These are phyloP conservation scores for Tachycineta bicolor DNA, from an alignment of 2,113 vertebrate genomes.

Conservation along the genomic window DNA sequence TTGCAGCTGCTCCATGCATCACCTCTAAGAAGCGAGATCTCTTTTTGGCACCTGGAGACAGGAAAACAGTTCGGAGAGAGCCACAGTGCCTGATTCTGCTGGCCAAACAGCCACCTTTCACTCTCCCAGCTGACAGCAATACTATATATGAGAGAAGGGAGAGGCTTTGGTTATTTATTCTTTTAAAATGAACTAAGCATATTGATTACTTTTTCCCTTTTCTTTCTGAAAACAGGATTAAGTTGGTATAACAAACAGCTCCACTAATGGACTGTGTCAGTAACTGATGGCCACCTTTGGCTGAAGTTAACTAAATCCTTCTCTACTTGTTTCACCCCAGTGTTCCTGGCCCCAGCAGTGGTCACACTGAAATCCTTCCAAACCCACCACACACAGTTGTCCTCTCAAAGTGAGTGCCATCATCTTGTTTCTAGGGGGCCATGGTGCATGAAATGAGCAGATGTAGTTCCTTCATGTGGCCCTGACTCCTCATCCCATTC, in stretches of 20 bases:
- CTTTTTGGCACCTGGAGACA: not conserved
- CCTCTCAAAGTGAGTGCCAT: not conserved
- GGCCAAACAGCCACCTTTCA: not conserved
- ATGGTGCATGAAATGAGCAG: not conserved
- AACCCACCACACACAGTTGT: accelerated
- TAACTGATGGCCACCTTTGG: not conserved
- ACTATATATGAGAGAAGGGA: not conserved
- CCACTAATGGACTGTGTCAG: conserved; percentile 14
- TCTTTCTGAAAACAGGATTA: conserved; percentile 15
- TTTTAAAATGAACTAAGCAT: conserved; percentile 38
- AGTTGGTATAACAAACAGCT: conserved; percentile 18
- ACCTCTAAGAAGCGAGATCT: not conserved
- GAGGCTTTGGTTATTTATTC: conserved; percentile 14
- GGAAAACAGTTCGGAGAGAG: not conserved
- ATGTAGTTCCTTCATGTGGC: not conserved
- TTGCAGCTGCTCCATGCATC: not conserved
- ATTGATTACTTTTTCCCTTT: conserved; percentile 48
- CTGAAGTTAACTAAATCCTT: not conserved
- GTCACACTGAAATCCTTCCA: not conserved
- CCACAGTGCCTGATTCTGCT: not conserved
- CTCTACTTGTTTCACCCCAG: not conserved
- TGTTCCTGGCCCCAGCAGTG: not conserved
- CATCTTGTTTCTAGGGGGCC: not conserved
- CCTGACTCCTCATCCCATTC: not conserved
- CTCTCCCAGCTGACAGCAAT: not conserved